phyloP scores from a whole-genome alignment of 2,113 vertebrate genomes.

The Carettochelys insculpta region DNA sequence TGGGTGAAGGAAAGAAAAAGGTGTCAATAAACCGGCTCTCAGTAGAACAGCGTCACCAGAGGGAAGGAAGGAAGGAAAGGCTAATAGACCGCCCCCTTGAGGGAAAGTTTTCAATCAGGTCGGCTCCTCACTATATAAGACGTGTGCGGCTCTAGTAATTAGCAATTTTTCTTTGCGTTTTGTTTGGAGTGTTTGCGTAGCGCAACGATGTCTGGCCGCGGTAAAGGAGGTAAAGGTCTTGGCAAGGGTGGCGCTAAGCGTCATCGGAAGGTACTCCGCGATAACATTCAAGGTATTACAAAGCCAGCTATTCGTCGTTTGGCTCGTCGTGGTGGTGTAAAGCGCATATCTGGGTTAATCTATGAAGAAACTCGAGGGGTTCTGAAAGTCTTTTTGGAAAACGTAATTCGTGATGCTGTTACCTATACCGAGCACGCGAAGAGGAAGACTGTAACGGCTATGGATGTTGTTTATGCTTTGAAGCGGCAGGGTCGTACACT shows the following conservation, averaged over 20 bases:
- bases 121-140: fast-evolving
- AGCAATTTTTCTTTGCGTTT: too few species aligned
- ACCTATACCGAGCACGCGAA: not conserved
- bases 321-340: not conserved
- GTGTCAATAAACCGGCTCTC: not conserved
- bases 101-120: not conserved
- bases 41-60: not conserved
- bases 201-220: not conserved
- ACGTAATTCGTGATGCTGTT: not conserved
- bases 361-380: not conserved
- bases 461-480: not conserved
- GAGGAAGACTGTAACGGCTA: not conserved
- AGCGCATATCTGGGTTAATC: not conserved
- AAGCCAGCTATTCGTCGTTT: not conserved
- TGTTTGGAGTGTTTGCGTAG: too few species aligned
- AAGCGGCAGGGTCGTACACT: not conserved
- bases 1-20: not conserved
- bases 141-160: too few species aligned
- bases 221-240: not conserved
- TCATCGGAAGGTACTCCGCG: not conserved
- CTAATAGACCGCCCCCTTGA: not conserved
- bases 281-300: not conserved
- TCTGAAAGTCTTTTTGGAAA: not conserved
- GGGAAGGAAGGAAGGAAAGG: not conserved
- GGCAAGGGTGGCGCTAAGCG: not conserved